Evolutionary conservation across 2,797 vertebrate species (phyloP), one percentile per base, ranked within the genome.

Genomic region (Sphaeramia orbicularis): DNA sequence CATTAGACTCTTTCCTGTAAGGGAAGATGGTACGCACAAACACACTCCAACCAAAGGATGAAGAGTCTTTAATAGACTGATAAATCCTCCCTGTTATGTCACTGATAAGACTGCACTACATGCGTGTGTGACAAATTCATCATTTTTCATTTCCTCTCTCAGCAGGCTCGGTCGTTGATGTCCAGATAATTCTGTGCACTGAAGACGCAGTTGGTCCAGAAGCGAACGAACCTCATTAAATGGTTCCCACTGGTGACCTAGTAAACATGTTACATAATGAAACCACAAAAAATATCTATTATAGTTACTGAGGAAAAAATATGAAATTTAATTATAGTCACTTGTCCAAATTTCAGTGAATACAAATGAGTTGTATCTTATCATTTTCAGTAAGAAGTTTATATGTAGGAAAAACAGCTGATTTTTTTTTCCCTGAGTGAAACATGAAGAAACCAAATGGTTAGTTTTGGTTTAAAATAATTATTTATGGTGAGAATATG

Each of bases 1-100:
- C 54, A 78, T 74, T 61, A 66, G 42, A 48, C 48, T 62, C n/a
- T 65, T 65, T 55, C 16, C 67, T 55, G 48, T 41, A 77, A 30
- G 42, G 43, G 41, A 62, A 13, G 44, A 13, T 8, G 2, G 13
- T 13, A 44, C 27, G 10, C 41, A 41, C 36, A 24, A 7, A 62
- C 43, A 51, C 13, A 51, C 43, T 68, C 35, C 49, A 42, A 52
- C 35, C 11, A 60, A 11, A 13, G 53, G 18, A 51, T 19, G 67
- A 36, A 35, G 10, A 65, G 56, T 65, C 48, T 41, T 24, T 27
- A 9, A 61, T 45, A 54, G 65, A 60, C 74, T 69, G 68, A 65
- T 57, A 49, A 84, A 78, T 49, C 57, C 57, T 65, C 24, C 42
- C 30, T 18, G 18, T 65, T 44, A 11, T 49, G 62, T 58, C 42